These are phyloP conservation scores for Pollenia griseotomentosa DNA, from an alignment of 2,888 invertebrate species.

Conservation along the genomic window DNA sequence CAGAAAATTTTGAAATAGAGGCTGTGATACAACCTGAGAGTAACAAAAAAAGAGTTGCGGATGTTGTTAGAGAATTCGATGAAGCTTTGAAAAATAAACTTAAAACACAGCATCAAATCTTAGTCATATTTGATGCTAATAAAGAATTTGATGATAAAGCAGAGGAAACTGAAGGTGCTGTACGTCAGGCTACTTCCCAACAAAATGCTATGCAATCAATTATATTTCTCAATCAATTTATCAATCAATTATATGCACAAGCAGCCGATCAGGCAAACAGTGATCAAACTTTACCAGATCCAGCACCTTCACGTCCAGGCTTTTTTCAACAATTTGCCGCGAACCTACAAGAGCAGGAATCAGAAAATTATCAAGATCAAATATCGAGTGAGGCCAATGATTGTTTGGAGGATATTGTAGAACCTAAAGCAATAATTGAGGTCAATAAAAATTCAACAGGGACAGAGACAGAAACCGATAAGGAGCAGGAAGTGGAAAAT, in stretches of 20 bases:
- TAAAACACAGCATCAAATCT: background rate
- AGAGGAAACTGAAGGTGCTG: conserved; percentile 62
- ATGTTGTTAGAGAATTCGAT: conserved; percentile 16
- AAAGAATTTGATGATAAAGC: background rate
- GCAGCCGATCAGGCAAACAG: conserved; percentile 72
- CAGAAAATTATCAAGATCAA: too few relatives aligned
- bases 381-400: conserved; percentile 76
- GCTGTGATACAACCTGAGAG: conserved; percentile 39
- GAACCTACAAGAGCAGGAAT: conserved; percentile 74
- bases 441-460: conserved; percentile 50
- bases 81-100: conserved; percentile 62
- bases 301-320: conserved; percentile 78
- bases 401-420: conserved; percentile 79
- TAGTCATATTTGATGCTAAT: background rate
- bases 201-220: conserved; percentile 80
- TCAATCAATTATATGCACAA: conserved; percentile 77
- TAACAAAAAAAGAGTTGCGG: conserved; percentile 25
- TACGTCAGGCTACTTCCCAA: conserved; percentile 80
- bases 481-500: background rate
- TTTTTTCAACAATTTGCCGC: conserved; percentile 80
- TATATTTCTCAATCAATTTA: too few relatives aligned
- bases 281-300: conserved; percentile 74
- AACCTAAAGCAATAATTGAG: conserved; percentile 80
- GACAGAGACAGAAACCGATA: background rate
- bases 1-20: conserved; percentile 5